These are phyloP conservation scores for Mythimna ferrago DNA, from an alignment of 2,888 invertebrate species.

Conservation along the genomic window DNA sequence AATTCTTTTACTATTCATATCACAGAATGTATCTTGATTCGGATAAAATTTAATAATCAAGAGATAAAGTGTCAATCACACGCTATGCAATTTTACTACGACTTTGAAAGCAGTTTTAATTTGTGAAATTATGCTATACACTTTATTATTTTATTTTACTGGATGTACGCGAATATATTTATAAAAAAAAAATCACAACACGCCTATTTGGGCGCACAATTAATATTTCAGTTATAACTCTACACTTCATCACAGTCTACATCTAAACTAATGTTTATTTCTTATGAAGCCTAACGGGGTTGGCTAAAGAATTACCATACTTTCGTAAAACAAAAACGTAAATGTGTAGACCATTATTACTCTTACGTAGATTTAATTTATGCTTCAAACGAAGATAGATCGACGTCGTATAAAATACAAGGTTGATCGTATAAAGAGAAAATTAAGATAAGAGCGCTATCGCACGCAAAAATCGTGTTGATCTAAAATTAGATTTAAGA, in stretches of 20 bases:
- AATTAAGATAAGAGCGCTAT: slow-evolving; percentile 14
- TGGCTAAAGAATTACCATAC: neutral
- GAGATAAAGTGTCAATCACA: too few relatives aligned
- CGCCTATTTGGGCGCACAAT: neutral
- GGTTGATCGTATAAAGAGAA: slow-evolving; percentile 30
- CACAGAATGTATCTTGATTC: too few relatives aligned
- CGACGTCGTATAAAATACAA: slow-evolving; percentile 6
- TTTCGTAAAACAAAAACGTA: slow-evolving; percentile 13
- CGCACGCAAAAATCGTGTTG: slow-evolving; percentile 13
- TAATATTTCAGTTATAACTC: neutral
- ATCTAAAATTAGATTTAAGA: neutral
- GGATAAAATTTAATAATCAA: too few relatives aligned
- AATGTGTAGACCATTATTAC: slow-evolving; percentile 30
- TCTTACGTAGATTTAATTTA: slow-evolving; percentile 29
- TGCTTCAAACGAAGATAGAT: slow-evolving; percentile 36
- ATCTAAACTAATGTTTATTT: neutral
- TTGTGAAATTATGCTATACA: too few relatives aligned
- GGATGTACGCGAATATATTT: too few relatives aligned
- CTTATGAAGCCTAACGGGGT: neutral
- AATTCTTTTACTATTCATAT: too few relatives aligned
- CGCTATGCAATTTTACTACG: too few relatives aligned
- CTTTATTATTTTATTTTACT: too few relatives aligned
- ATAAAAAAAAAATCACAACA: too few relatives aligned
- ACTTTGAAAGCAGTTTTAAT: too few relatives aligned
- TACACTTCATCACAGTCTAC: neutral